Evolutionary conservation across 2,888 invertebrate species (phyloP).

Genomic region (Gryllus longicercus): DNA sequence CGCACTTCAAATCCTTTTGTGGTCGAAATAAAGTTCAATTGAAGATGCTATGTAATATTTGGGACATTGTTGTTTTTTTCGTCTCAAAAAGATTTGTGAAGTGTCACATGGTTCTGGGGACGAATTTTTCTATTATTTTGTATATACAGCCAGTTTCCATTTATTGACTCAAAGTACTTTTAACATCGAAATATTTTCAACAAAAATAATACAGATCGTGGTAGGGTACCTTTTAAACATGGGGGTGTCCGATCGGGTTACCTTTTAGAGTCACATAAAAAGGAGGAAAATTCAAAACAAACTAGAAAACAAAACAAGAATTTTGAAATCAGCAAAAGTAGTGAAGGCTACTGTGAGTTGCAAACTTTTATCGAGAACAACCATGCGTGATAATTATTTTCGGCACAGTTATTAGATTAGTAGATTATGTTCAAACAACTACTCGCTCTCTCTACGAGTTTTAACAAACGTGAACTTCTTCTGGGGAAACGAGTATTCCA

Average conservation of each 20-base stretch:
- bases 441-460: no score
- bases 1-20: constrained; percentile 17
- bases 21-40: neutral
- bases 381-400: neutral
- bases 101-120: constrained; percentile 6
- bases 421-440: neutral
- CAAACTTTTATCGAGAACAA: neutral
- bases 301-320: neutral
- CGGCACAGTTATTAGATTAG: neutral
- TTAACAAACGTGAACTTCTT: no score
- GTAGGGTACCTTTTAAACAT: constrained; percentile 11
- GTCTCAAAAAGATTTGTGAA: constrained; percentile 6
- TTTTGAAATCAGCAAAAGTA: neutral
- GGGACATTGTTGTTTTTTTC: neutral
- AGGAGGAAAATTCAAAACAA: neutral
- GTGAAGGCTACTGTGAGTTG: neutral
- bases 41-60: neutral
- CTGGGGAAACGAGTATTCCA: no score
- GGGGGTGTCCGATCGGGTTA: neutral
- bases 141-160: neutral
- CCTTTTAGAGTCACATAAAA: neutral
- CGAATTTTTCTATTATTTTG: constrained; percentile 6
- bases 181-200: neutral
- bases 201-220: neutral
- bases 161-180: neutral